These are phyloP conservation scores for Eurypyga helias DNA, from an alignment of 2,113 vertebrate species.

Conservation along the genomic window DNA sequence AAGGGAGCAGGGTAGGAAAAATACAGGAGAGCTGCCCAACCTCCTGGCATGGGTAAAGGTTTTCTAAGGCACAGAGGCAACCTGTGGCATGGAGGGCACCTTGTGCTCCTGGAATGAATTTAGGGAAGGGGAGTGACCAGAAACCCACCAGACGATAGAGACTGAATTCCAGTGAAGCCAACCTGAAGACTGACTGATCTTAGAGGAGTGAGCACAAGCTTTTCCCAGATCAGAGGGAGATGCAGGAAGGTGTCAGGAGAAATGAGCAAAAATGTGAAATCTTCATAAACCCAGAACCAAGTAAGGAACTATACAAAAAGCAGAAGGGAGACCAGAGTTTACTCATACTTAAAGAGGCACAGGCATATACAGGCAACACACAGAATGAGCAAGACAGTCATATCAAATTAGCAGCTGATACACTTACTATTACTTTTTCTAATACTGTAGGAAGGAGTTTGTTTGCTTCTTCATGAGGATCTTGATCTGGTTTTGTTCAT, in stretches of 20 bases:
- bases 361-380: not conserved
- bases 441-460: not conserved
- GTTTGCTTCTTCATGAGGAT: not conserved
- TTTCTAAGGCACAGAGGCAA: not conserved
- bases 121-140: rapidly evolving
- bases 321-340: not conserved
- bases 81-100: not conserved
- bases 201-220: not conserved
- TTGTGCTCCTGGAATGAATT: not conserved
- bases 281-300: not conserved
- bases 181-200: not conserved
- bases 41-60: rapidly evolving
- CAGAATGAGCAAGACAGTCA: not conserved
- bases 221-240: not conserved
- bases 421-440: not conserved
- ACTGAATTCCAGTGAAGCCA: not conserved
- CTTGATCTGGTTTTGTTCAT: not conserved
- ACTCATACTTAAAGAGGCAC: not conserved
- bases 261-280: rapidly evolving
- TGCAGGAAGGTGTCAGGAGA: not conserved
- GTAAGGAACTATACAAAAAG: not conserved
- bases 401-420: not conserved
- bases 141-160: not conserved
- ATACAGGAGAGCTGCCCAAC: not conserved
- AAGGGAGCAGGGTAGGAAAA: not conserved